A percentile compares a stretch with the other conserved stretches of the same genome.
Evolutionary conservation across 2,888 invertebrate genomes (phyloP).

Genomic region (Lathronympha strigana): DNA sequence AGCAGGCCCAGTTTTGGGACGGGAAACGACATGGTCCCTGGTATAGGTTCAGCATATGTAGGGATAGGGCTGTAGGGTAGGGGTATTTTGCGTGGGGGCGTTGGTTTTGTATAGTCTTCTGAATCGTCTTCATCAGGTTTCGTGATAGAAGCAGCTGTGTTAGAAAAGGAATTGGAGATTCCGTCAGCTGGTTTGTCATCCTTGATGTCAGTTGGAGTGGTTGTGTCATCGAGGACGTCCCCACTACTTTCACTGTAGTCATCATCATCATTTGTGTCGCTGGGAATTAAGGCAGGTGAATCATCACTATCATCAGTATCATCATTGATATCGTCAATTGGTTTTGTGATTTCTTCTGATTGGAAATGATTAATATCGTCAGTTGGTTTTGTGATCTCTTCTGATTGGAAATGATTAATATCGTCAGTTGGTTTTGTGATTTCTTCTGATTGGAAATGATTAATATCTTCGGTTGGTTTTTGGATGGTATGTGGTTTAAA

Average conservation of each 20-base stretch:
- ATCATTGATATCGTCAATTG: background rate
- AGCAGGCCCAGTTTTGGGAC: background rate
- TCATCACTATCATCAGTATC: background rate
- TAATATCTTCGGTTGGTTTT: no score
- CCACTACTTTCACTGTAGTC: background rate
- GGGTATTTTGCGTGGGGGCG: background rate
- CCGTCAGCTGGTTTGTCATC: no score
- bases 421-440: background rate
- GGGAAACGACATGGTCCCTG: slow-evolving; percentile 4
- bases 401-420: background rate
- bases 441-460: no score
- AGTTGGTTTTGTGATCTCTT: background rate
- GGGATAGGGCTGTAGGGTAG: background rate
- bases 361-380: background rate
- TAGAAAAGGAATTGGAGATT: no score
- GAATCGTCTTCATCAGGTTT: background rate
- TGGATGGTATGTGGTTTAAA: no score
- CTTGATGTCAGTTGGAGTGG: no score
- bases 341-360: background rate
- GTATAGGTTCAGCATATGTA: background rate
- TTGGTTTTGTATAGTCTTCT: background rate
- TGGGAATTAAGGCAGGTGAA: background rate
- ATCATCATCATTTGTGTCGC: background rate
- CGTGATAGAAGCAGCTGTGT: no score
- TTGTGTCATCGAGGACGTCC: background rate